Base-by-base conservation (phyloP, 1,140 invertebrate genomes). In the Bombus ignitus region DNA sequence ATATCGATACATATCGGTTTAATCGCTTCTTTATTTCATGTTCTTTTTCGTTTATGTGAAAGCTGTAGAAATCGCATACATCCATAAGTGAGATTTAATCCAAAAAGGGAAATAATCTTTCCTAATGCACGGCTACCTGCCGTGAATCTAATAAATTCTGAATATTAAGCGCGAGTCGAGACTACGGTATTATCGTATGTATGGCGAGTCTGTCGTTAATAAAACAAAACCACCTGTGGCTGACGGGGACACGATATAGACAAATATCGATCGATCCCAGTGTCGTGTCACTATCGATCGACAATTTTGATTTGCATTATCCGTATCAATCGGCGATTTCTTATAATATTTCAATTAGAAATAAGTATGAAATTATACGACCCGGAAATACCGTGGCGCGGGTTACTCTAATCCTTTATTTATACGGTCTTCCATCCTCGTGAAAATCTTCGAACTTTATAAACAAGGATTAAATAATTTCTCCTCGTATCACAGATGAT, bases 171-270 rank as follows among this genome's bases (percentile, higher is more conserved):
- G 25, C 82, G 68, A 35, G 32, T 42, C 18, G 18, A 44, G 42
- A 18, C 2, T 68, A 74, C 10, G 35, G 32, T 57, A 72, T 80
- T 72, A 77, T 47, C 59, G 80, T 70, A 66, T 57, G 87, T 79
- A 18, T 28, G 32, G n/a, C 70, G 47, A 81, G 78, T 59, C 65
- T 83, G 79, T 59, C 76, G 85, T 88, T 90, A 91, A 93, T 91
- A 89, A 92, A 91, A 90, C 88, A 86, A 91, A 92, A 93, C 89
- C 92, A 93, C 93, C 92, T 94, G 92, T 91, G 83, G 72, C 72
- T 88, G 59, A 83, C 87, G 88, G 74, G 89, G 28, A 89, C 74
- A 89, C 62, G 78, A 42, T 72, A 83, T 35, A 62, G 39, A 77
- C 44, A 62, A 74, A 74, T 86, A 90, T 86, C 89, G 88, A 90